Conservation (phyloP, 2,113 vertebrate genomes). For the Perca schrenkii region DNA sequence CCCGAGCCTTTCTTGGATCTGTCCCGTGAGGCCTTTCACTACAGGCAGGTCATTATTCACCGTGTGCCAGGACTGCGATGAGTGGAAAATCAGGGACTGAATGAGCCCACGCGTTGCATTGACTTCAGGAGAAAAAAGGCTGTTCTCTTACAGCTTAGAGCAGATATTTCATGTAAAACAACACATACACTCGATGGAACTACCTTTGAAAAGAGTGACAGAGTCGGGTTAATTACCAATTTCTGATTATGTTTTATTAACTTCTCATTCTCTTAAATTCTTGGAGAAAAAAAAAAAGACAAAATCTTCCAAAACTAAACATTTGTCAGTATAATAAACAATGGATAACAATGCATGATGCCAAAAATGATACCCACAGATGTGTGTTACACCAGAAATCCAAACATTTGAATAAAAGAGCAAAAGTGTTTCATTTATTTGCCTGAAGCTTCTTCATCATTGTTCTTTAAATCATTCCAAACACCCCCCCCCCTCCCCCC, state of each 20-base stretch:
- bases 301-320: constrained; percentile 72
- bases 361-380: constrained; percentile 44
- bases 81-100: constrained; percentile 42
- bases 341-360: constrained; percentile 54
- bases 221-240: constrained; percentile 28
- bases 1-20: constrained; percentile 16
- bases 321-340: constrained; percentile 60
- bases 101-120: background rate
- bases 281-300: constrained; percentile 40
- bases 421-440: constrained; percentile 25
- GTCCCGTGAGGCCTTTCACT: constrained; percentile 25
- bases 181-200: background rate
- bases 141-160: background rate
- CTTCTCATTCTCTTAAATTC: constrained; percentile 63
- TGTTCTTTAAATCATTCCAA: constrained; percentile 34
- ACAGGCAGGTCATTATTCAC: constrained; percentile 53
- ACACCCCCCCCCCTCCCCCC: background rate
- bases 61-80: constrained; percentile 13
- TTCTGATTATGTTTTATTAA: constrained; percentile 71
- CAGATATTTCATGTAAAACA: background rate
- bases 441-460: constrained; percentile 30
- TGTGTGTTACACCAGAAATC: constrained; percentile 44
- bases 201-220: background rate
- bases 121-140: constrained; percentile 2
- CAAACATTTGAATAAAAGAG: constrained; percentile 39